These are phyloP conservation scores for Sitodiplosis mosellana DNA, from an alignment of 1,140 invertebrate species.

Conservation along the genomic window DNA sequence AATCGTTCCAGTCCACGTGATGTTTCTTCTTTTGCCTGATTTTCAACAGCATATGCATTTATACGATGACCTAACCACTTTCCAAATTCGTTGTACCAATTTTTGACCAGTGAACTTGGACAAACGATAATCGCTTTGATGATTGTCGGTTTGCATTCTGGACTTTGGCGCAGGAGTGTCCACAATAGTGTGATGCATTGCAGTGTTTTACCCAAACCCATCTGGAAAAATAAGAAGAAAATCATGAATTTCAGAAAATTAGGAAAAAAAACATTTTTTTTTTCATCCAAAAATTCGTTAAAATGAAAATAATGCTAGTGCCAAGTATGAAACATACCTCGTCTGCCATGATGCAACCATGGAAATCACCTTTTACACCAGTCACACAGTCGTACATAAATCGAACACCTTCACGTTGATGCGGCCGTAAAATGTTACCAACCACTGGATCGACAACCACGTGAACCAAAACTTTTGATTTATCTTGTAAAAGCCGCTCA, in stretches of 20 bases:
- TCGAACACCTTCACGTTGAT: slow-evolving; percentile 97
- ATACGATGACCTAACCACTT: slow-evolving; percentile 88
- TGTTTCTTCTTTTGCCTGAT: slow-evolving; percentile 74
- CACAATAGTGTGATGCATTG: slow-evolving; percentile 95
- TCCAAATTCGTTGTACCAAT: slow-evolving; percentile 97
- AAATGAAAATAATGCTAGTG: too few species aligned
- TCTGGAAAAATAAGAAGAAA: too few species aligned
- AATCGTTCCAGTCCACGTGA: slow-evolving; percentile 66
- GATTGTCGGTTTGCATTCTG: slow-evolving; percentile 68
- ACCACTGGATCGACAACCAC: slow-evolving; percentile 45
- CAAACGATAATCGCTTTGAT: slow-evolving; percentile 89
- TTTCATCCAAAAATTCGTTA: too few species aligned
- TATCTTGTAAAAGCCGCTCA: slow-evolving; percentile 17
- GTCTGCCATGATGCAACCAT: slow-evolving; percentile 97
- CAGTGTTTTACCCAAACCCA: slow-evolving; percentile 85
- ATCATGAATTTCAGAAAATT: too few species aligned
- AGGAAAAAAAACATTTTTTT: too few species aligned
- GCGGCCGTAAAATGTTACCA: slow-evolving; percentile 79
- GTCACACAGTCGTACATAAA: slow-evolving; percentile 99
- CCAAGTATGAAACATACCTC: slow-evolving; percentile 97
- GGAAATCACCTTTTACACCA: slow-evolving; percentile 58
- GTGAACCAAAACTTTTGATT: slow-evolving; percentile 4
- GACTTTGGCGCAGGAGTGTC: slow-evolving; percentile 79
- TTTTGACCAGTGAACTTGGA: slow-evolving; percentile 94
- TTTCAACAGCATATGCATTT: slow-evolving; percentile 76